Percentiles rank a stretch among this genome's conserved stretches.
Evolutionary conservation across 64 coral and sea anemone species (phyloP).

Genomic region (Montipora sp.): DNA sequence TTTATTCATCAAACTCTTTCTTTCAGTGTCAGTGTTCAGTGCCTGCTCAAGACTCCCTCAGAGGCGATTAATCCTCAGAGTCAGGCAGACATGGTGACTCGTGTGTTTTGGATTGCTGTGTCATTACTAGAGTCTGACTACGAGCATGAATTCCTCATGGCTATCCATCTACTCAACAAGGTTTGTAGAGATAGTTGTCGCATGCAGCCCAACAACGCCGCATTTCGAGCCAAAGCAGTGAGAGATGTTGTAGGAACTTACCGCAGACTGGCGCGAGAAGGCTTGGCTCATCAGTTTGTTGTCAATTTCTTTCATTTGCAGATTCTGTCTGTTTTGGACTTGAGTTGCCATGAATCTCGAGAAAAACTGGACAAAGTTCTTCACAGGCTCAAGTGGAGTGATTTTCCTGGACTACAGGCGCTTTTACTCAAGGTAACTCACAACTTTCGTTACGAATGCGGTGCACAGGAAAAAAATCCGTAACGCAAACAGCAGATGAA

Average conservation of each 20-base stretch:
- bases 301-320: constrained; percentile 15
- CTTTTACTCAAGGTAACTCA: constrained; percentile 85
- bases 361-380: constrained; percentile 91
- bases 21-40: constrained; percentile 90
- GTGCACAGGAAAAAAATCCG: too few species aligned
- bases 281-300: too few species aligned
- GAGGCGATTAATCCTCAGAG: constrained; percentile 79
- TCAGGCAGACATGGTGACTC: constrained; percentile 91
- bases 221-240: too few species aligned
- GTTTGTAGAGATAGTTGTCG: constrained; percentile 4
- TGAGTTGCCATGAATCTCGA: constrained; percentile 77
- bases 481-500: too few species aligned
- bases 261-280: too few species aligned
- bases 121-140: constrained; percentile 97
- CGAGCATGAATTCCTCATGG: constrained; percentile 95
- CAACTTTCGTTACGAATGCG: background rate
- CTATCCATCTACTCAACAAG: constrained; percentile 89
- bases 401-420: constrained; percentile 93
- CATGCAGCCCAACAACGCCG: too few species aligned
- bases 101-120: constrained; percentile 99
- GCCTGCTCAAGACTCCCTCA: constrained; percentile 66
- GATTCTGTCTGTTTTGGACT: constrained; percentile 89
- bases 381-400: constrained; percentile 90
- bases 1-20: background rate
- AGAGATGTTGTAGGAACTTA: too few species aligned